Base-by-base conservation (phyloP, 2,797 vertebrate species). In the Falco biarmicus region DNA sequence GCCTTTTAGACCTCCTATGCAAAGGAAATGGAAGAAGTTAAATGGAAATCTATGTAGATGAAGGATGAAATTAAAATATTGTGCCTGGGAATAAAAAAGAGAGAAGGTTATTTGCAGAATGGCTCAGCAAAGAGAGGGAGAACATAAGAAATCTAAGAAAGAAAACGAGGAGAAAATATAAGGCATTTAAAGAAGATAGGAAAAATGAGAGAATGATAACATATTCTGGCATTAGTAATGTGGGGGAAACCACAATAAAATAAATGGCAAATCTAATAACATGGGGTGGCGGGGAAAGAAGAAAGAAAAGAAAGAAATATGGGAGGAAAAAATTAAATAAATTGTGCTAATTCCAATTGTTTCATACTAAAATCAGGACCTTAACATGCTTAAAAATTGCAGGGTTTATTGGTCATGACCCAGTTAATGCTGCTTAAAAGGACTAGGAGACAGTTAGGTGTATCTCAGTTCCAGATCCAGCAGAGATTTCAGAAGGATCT, bases 221-320 rank as follows among this genome's bases (percentile, higher is more conserved):
- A 6, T 60, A 25, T 75, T 51, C 45, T 41, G 31, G 41, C 17
- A 14, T 32, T 39, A 39, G 6, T 10, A 24, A 1, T 4, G 11
- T 8, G 8, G 0, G 9, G 2, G 56, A 78, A 22, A 0, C 0
- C 7, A 6, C 9, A 32, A 19, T 19, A 41, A 75, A 51, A 71
- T 56, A 64, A 61, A 59, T 9, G 3, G 3, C 10, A 76, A 69
- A 26, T 26, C 21, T 51, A 78, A 57, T 15, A 70, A n/a, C 15
- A 50, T 14, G 4, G 9, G 10, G 41, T 43, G 41, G 41, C 14
- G 4, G 0, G 4, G 10, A 1, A 2, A 3, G 20, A 34, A 18
- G 26, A 4, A 9, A 6, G 25, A 20, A 5, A 64, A 39, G 1
- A 85, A 41, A 56, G 1, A 66, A 80, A 57, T 5, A 51, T 2